Evolutionary conservation across 2,113 vertebrate species (phyloP).

Genomic region (Butorides virescens): DNA sequence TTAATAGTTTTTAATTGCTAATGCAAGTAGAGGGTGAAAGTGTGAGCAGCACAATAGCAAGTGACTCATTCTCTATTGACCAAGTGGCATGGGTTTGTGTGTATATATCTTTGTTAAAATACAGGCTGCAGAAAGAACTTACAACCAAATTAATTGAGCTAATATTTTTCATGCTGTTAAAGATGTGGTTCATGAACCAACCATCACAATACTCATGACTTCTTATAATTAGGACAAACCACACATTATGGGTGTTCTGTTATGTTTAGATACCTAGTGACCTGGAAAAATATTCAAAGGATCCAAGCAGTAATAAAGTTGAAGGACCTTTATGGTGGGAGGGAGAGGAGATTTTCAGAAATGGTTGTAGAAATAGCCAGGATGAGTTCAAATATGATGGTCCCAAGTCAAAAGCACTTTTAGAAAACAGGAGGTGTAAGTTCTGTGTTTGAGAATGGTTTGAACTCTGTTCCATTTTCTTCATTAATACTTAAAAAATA

Average conservation of each 20-base stretch:
- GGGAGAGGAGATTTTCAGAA: neutral
- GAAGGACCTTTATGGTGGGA: neutral
- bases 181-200: neutral
- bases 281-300: neutral
- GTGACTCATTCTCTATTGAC: neutral
- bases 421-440: neutral
- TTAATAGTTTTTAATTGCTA: neutral
- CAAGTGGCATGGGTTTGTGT: neutral
- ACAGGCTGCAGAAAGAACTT: neutral
- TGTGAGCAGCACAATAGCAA: neutral
- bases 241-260: neutral
- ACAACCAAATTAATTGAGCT: neutral
- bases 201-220: neutral
- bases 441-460: neutral
- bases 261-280: neutral
- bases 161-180: neutral
- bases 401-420: neutral
- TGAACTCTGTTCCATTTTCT: neutral
- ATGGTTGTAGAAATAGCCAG: neutral
- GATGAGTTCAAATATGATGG: neutral
- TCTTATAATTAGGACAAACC: conserved; percentile 6
- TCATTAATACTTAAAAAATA: neutral
- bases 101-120: neutral
- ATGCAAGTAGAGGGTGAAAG: neutral
- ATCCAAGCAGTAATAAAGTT: neutral